Conservation (phyloP, 2,113 vertebrate species). For the Scortum barcoo region DNA sequence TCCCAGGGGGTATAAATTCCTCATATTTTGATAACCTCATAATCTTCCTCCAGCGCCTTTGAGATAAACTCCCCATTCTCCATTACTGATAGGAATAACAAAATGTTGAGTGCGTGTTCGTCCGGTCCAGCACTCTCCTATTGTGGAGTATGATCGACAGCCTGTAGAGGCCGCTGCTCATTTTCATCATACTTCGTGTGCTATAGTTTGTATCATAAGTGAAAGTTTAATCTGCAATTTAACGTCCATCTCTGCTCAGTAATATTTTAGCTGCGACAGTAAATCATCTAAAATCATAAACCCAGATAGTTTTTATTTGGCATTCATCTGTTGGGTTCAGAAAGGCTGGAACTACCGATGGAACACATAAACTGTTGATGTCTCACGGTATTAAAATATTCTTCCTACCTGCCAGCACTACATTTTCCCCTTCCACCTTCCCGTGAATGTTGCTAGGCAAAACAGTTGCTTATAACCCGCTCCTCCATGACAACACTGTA, state of each 20-base stretch:
- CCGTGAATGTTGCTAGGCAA: constrained; percentile 80
- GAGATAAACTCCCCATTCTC: neutral
- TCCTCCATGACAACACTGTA: constrained; percentile 80
- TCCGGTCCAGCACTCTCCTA: neutral
- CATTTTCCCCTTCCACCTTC: constrained; percentile 77
- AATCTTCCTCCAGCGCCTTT: neutral
- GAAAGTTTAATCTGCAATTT: constrained; percentile 28
- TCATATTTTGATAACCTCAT: neutral
- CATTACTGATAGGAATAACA: neutral
- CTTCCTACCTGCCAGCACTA: constrained; percentile 72
- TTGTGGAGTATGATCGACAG: neutral
- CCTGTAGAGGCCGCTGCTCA: constrained; percentile 1
- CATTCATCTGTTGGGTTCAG: constrained; percentile 60
- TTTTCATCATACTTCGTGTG: neutral
- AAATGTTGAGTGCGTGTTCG: neutral
- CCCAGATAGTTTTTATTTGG: constrained; percentile 70
- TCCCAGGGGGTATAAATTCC: too few species aligned
- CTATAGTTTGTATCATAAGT: constrained; percentile 13
- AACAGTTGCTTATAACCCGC: constrained; percentile 77
- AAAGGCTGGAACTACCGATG: constrained; percentile 73
- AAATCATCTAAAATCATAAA: constrained; percentile 65
- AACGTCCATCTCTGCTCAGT: constrained; percentile 25
- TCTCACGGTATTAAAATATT: constrained; percentile 82
- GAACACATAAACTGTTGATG: constrained; percentile 81
- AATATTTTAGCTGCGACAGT: constrained; percentile 45